Evolutionary conservation across 2,888 invertebrate species (phyloP), one percentile per base, ranked within the genome.

Genomic region (Sinhomidia bicolor): DNA sequence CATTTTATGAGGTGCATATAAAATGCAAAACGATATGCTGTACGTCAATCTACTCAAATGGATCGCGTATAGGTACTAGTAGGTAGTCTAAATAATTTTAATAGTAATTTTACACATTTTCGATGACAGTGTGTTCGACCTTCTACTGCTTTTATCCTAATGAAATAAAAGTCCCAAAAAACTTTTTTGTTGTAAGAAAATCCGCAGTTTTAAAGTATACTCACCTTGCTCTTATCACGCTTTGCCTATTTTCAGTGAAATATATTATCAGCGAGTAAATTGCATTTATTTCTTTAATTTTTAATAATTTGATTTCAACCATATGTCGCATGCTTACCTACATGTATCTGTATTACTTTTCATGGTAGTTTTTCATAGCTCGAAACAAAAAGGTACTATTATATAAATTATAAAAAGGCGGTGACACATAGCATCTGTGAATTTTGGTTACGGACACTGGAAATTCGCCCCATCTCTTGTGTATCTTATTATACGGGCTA

Each of bases 391-490:
- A 36, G 36, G 36, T 5, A 36, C 4, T 36, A 7, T 36, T 3
- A 36, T 36, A 7, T 36, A 5, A 7, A 36, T 36, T 36, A 54
- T 7, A 1, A 14, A 10, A 47, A 14, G 9, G 47, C 9, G 29
- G 29, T 23, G 60, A 60, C 32, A 12, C 78, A 17, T 29, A 14
- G n/a, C 47, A 65, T 74, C n/a, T 78, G 76, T 62, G 32, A 41
- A 85, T 78, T 85, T 76, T 74, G 76, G 78, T 76, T 84, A 60
- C 62, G 81, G 68, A 41, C 23, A 29, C 29, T 29, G n/a, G n/a
- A n/a, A n/a, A n/a, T n/a, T n/a, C n/a, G n/a, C n/a, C n/a, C n/a
- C n/a, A n/a, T n/a, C n/a, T n/a, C n/a, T n/a, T n/a, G n/a, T n/a
- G n/a, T n/a, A n/a, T n/a, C 20, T n/a, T 36, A 5, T 9, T 57